These are phyloP conservation scores for Heliocidaris tuberculata DNA, from an alignment of 35 echinoderm and acorn worm genomes.

Conservation along the genomic window DNA sequence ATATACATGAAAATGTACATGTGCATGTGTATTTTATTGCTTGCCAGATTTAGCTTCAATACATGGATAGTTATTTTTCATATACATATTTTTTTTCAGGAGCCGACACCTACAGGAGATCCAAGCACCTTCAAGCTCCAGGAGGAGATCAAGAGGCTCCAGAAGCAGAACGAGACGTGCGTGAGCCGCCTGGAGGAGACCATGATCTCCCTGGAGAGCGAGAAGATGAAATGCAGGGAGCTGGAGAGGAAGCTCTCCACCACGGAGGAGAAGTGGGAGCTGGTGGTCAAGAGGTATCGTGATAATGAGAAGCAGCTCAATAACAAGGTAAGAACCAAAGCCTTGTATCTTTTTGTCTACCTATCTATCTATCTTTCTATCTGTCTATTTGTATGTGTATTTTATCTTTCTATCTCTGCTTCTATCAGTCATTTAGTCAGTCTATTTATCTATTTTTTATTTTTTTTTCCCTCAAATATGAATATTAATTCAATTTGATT, in stretches of 20 bases:
- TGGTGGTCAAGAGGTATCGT: slow-evolving; percentile 65
- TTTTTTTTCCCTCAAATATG: no score
- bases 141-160: slow-evolving; percentile 57
- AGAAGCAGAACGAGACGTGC: slow-evolving; percentile 56
- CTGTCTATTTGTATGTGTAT: no score
- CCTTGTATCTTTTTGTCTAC: neutral
- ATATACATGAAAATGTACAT: no score
- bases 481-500: no score
- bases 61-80: neutral
- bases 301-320: slow-evolving; percentile 72
- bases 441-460: no score
- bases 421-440: no score
- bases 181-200: slow-evolving; percentile 58
- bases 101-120: neutral
- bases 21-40: no score
- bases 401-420: no score
- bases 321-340: slow-evolving; percentile 53
- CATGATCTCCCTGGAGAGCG: slow-evolving; percentile 69
- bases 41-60: neutral
- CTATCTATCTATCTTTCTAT: no score
- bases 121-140: slow-evolving; percentile 46
- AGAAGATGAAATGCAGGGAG: slow-evolving; percentile 74
- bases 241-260: slow-evolving; percentile 65
- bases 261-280: slow-evolving; percentile 87
- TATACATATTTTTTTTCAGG: neutral